Conservation (phyloP, 2,888 invertebrate genomes). For the Cryptocheilus praepositus region DNA sequence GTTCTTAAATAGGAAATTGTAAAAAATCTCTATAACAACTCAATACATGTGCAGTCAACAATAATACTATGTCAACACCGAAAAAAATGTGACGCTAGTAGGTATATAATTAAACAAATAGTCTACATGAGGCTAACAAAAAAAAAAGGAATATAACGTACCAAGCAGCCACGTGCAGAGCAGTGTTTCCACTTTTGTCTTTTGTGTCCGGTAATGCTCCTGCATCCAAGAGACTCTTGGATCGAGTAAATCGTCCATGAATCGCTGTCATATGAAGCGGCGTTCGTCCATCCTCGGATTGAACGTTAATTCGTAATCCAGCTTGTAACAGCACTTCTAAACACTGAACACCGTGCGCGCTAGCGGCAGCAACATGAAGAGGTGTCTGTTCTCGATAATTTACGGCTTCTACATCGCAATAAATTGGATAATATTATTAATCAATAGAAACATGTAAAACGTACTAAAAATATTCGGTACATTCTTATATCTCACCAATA, state of each 20-base stretch:
- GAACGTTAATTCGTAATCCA: slow-evolving; percentile 77
- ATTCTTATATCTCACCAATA: slow-evolving; percentile 66
- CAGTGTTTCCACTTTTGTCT: slow-evolving; percentile 79
- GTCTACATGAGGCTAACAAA: too few species aligned
- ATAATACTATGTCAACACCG: too few species aligned
- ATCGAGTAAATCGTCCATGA: slow-evolving; percentile 80
- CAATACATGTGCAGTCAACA: too few species aligned
- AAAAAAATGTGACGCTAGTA: too few species aligned
- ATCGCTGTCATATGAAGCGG: slow-evolving; percentile 82
- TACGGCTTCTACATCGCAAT: slow-evolving; percentile 68
- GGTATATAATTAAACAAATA: too few species aligned
- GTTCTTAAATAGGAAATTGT: too few species aligned
- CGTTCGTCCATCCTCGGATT: slow-evolving; percentile 79
- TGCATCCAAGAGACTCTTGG: slow-evolving; percentile 79
- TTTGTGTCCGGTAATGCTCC: slow-evolving; percentile 77
- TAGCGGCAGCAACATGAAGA: slow-evolving; percentile 79
- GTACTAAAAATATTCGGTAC: neutral
- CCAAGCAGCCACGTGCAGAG: slow-evolving; percentile 81
- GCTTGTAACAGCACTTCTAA: slow-evolving; percentile 77
- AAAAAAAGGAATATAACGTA: slow-evolving; percentile 64
- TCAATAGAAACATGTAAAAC: neutral
- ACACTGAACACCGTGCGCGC: slow-evolving; percentile 79
- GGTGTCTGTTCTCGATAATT: slow-evolving; percentile 80
- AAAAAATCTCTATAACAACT: too few species aligned
- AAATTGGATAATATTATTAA: slow-evolving; percentile 12